Evolutionary conservation across 2,888 invertebrate genomes (phyloP).

Genomic region (Leuctra nigra): DNA sequence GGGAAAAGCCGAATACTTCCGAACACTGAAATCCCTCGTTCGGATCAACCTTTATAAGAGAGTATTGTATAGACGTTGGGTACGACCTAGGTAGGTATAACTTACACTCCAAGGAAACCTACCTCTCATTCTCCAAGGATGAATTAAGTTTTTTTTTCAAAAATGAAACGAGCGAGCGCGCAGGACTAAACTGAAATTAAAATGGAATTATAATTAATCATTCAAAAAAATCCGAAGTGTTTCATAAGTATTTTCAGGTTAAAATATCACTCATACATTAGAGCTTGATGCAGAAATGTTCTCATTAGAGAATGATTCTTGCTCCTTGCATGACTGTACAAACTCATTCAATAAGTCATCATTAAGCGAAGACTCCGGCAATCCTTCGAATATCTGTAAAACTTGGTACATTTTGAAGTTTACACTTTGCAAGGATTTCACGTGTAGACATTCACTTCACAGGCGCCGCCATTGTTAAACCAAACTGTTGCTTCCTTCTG

Average conservation of each 20-base stretch:
- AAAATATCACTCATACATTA: not conserved
- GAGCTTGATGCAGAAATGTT: not conserved
- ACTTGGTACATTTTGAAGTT: no score
- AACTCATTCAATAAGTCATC: constrained; percentile 2
- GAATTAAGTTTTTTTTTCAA: constrained; percentile 17
- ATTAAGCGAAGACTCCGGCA: constrained; percentile 3
- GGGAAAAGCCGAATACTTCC: no score
- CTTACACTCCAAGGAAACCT: not conserved
- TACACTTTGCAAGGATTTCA: no score
- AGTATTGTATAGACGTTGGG: no score
- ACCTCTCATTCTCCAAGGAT: not conserved
- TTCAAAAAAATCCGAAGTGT: no score
- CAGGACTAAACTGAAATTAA: constrained; percentile 4
- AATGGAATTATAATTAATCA: not conserved
- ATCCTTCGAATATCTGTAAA: no score
- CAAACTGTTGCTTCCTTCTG: no score
- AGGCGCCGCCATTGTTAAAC: no score
- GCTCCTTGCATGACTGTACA: constrained; percentile 15
- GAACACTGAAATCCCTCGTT: no score
- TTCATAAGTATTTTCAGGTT: constrained; percentile 6
- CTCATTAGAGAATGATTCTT: constrained; percentile 15
- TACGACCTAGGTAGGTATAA: no score
- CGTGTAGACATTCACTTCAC: no score
- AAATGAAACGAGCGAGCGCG: constrained; percentile 10
- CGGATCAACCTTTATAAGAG: no score